Evolutionary conservation across 2,888 invertebrate genomes (phyloP), one percentile per base, ranked within the genome.

Genomic region (Leptopilina myrica): DNA sequence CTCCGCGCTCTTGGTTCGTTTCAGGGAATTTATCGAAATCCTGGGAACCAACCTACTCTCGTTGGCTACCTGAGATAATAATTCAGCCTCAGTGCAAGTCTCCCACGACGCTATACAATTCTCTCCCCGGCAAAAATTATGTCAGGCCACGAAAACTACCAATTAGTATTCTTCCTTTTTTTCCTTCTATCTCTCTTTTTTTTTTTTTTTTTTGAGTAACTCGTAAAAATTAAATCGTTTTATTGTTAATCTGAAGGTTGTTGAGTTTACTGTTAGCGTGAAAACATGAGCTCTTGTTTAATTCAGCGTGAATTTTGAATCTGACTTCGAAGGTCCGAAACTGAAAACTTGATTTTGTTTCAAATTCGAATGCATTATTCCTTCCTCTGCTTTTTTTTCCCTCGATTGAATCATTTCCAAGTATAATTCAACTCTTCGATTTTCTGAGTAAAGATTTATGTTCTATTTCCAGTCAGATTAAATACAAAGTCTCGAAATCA

Each of bases 1-100:
- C 33, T 33, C 79, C 76, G 78, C 76, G 78, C 78, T 78, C 75
- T 8, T 64, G 53, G 78, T 80, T 78, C 80, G 79, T 80, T 82
- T 79, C 77, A 76, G 79, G 76, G 78, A 79, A 80, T 82, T 80
- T 80, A 73, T 79, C 80, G 78, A 79, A 82, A 80, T 64, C 64
- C 64, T 53, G 76, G 53, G 76, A 77, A 67, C 12, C 14, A 67
- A 59, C 40, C 56, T 53, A 67, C 56, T 64, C 59, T 66, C 69
- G 14, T 56, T 14, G 53, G n/a, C 73, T 73, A 73, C 73, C 73
- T 73, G 73, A 73, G 56, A 73, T 73, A 49, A 67, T 67, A 73
- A 73, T 56, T 73, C 56, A 56, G 53, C 53, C 33, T 73, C 73
- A 53, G 73, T 73, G 53, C 33, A 73, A 73, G n/a, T 73, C 56